Evolutionary conservation across 1,140 invertebrate species (phyloP), one percentile per base, ranked within the genome.

Genomic region (Zaprionus ghesquierei): DNA sequence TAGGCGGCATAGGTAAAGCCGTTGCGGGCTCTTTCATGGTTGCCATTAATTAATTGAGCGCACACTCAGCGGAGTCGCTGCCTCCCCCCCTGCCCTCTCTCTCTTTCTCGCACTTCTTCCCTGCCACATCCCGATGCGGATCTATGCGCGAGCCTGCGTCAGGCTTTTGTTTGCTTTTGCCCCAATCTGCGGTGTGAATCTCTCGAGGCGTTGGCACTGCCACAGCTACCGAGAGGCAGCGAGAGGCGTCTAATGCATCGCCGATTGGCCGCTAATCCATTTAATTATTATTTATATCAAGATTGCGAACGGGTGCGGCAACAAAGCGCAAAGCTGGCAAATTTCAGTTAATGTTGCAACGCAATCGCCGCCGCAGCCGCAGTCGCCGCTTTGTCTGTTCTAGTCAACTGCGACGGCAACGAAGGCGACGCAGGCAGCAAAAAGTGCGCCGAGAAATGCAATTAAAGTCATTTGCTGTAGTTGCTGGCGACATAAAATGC

Each of bases 231-330:
- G 55, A 29, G 55, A 29, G 55, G 41, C 12, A 9, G 20, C 18
- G 4, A 33, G 66, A 59, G 56, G 54, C 72, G 33, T 63, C 65
- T 75, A 75, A 70, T 70, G 72, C 68, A 70, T 70, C n/a, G 50
- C 35, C 65, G 65, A 74, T 74, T 29, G 56, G 15, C 54, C 53
- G 77, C 69, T 89, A 89, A 89, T 89, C 84, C 85, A 89, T 82
- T 89, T 89, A 89, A 89, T 89, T 89, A 89, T 89, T 89, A 89
- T 89, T 89, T 80, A 89, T 89, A 89, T 89, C 80, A 72, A 79
- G 82, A 89, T 87, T 79, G 64, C 60, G 69, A 15, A n/a, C 35
- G 35, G 35, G 35, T 41, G 35, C 35, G 35, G 35, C 35, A 41
- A 41, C n/a, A 41, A 41, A 41, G 35, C 35, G 35, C 15, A 65